A percentile compares a stretch with the other conserved stretches of the same genome.
Conservation (phyloP, 2,888 invertebrate species). For the Sinohyriopsis cumingii region DNA sequence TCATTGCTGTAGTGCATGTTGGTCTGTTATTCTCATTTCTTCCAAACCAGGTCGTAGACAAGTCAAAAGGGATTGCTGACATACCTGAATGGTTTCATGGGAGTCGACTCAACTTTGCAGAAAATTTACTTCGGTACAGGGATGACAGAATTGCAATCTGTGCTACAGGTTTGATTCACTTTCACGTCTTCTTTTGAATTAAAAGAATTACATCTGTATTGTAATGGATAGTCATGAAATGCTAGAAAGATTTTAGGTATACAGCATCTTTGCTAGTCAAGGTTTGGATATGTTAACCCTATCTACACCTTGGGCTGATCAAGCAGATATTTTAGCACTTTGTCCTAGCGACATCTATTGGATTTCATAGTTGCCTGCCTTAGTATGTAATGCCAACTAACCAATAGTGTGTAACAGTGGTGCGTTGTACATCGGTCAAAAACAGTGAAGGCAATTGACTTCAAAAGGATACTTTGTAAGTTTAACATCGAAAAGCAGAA, state of each 20-base stretch:
- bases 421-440: too few relatives aligned
- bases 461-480: too few relatives aligned
- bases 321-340: too few relatives aligned
- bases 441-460: too few relatives aligned
- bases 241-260: too few relatives aligned
- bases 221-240: not conserved
- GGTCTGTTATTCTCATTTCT: conserved; percentile 2
- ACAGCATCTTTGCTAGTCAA: not conserved
- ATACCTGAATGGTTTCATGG: conserved; percentile 76
- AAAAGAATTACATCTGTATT: not conserved
- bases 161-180: conserved; percentile 69
- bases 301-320: too few relatives aligned
- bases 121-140: conserved; percentile 73
- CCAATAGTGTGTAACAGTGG: too few relatives aligned
- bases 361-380: too few relatives aligned
- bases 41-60: conserved; percentile 70
- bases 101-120: conserved; percentile 74
- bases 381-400: too few relatives aligned
- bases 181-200: not conserved
- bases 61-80: conserved; percentile 70
- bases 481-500: too few relatives aligned
- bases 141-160: conserved; percentile 73
- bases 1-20: not conserved
- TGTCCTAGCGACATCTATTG: too few relatives aligned
- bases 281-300: too few relatives aligned